Percentiles rank a stretch among this genome's conserved stretches.
phyloP scores from a whole-genome alignment of 2,797 vertebrate species.

The Myotis findleyi region DNA sequence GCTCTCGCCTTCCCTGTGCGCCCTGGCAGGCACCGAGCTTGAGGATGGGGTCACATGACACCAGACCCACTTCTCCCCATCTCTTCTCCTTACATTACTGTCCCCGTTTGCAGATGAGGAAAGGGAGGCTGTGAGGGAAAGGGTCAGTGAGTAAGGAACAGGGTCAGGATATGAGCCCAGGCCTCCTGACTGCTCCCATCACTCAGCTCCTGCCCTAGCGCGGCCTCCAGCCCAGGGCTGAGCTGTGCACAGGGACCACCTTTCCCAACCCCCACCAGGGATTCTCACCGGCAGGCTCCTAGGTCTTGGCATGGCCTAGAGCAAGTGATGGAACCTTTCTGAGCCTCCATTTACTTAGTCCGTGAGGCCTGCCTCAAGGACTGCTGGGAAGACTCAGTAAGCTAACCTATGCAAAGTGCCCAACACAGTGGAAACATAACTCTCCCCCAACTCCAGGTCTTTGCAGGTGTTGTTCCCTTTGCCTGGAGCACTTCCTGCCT shows the following conservation, averaged over 20 bases:
- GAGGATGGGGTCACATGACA: background rate
- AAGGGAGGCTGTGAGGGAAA: background rate
- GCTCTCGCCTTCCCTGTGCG: background rate
- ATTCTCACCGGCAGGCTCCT: background rate
- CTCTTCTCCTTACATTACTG: background rate
- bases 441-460: background rate
- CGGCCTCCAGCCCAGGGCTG: background rate
- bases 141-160: background rate
- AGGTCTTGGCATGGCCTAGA: background rate
- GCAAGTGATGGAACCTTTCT: background rate
- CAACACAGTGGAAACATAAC: accelerated
- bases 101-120: background rate
- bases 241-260: background rate
- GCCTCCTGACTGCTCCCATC: background rate
- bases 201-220: background rate
- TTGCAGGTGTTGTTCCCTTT: background rate
- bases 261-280: background rate
- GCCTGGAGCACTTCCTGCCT: background rate
- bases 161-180: background rate
- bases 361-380: background rate
- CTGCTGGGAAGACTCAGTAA: background rate
- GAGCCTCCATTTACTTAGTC: background rate
- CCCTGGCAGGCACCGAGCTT: background rate
- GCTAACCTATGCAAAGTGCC: background rate
- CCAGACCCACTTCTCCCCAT: background rate